A percentile compares a stretch with the other conserved stretches of the same genome.
Conservation (phyloP, 2,888 invertebrate genomes). For the Drosophila pegasa region DNA sequence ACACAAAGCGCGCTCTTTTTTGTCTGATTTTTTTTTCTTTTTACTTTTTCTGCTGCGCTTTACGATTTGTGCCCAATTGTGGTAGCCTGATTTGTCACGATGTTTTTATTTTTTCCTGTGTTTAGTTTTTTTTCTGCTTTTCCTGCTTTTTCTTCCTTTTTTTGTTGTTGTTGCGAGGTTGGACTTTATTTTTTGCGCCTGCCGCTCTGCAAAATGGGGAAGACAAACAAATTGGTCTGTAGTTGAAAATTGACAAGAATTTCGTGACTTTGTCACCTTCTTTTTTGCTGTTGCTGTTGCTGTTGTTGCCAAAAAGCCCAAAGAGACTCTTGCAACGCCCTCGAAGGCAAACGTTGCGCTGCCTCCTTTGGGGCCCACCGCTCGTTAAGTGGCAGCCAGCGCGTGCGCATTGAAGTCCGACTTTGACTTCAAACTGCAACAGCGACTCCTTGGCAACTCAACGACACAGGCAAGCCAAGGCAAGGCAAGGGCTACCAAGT, state of each 20-base stretch:
- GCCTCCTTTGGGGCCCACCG: conserved; percentile 53
- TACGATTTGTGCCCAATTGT: conserved; percentile 82
- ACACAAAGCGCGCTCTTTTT: conserved; percentile 36
- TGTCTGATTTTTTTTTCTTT: neutral
- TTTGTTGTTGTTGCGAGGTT: conserved; percentile 17
- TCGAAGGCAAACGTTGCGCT: conserved; percentile 56
- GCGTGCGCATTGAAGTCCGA: conserved; percentile 73
- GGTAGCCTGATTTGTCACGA: conserved; percentile 85
- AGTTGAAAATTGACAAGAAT: conserved; percentile 85
- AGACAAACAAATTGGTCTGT: conserved; percentile 85
- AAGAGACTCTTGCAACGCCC: conserved; percentile 61
- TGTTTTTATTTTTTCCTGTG: conserved; percentile 54
- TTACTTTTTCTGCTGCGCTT: conserved; percentile 22
- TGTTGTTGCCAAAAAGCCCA: conserved; percentile 9
- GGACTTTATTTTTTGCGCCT: conserved; percentile 48
- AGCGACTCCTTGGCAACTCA: conserved; percentile 21
- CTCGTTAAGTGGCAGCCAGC: conserved; percentile 78
- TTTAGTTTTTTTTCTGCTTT: conserved; percentile 31
- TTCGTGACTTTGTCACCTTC: conserved; percentile 85
- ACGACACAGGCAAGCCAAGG: conserved; percentile 24
- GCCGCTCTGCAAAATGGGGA: conserved; percentile 53
- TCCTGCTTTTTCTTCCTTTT: conserved; percentile 20
- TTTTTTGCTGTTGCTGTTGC: conserved; percentile 56
- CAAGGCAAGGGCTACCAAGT: conserved; percentile 20
- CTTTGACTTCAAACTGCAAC: conserved; percentile 28